Percentiles rank a stretch among this genome's conserved stretches.
These are phyloP conservation scores for Emesis russula DNA, from an alignment of 2,888 invertebrate species.

Conservation along the genomic window DNA sequence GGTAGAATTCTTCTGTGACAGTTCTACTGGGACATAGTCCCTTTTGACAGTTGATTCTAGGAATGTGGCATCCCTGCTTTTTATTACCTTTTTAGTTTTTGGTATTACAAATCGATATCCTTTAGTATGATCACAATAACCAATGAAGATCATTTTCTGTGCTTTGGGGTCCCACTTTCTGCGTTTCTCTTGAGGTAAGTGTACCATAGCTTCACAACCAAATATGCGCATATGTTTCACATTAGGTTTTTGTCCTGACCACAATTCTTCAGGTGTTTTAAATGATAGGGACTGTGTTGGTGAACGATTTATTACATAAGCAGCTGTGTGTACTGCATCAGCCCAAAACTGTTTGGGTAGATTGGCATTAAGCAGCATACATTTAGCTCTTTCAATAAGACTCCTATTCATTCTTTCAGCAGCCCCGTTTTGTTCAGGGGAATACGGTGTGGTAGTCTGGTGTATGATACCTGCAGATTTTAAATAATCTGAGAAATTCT, in stretches of 20 bases:
- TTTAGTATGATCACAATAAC: conserved; percentile 89
- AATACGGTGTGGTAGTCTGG: conserved; percentile 65
- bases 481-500: conserved; percentile 44
- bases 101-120: conserved; percentile 84
- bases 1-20: conserved; percentile 1
- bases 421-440: conserved; percentile 81
- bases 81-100: conserved; percentile 29
- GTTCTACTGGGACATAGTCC: conserved; percentile 45
- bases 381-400: conserved; percentile 49
- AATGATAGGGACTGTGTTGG: conserved; percentile 66
- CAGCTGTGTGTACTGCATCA: conserved; percentile 72
- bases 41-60: conserved; percentile 49
- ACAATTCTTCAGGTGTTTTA: conserved; percentile 88
- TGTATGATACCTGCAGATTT: conserved; percentile 53
- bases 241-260: conserved; percentile 83
- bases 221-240: conserved; percentile 89
- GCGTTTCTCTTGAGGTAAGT: conserved; percentile 74
- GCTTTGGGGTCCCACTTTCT: conserved; percentile 88
- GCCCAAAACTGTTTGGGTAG: conserved; percentile 77
- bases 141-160: conserved; percentile 89
- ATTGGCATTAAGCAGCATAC: conserved; percentile 67
- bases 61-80: conserved; percentile 61
- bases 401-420: conserved; percentile 86
- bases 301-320: conserved; percentile 65
- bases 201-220: conserved; percentile 88